These are phyloP conservation scores for Ditula angustiorana DNA, from an alignment of 2,888 invertebrate species.

Conservation along the genomic window DNA sequence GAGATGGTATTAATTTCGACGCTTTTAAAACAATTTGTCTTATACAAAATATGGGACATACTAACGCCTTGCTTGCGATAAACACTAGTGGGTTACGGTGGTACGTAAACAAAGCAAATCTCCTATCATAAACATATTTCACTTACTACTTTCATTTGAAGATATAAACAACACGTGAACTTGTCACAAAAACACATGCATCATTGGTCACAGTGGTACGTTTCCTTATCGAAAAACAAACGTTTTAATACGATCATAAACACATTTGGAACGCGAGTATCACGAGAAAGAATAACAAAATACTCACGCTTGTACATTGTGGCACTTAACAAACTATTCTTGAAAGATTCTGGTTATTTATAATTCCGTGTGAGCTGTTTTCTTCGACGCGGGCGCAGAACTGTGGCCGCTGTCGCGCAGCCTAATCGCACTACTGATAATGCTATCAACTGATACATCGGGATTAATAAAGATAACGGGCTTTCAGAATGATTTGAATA, in stretches of 20 bases:
- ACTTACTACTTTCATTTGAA: not conserved
- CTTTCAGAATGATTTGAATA: constrained; percentile 1
- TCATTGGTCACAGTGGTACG: not conserved
- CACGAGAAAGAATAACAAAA: not conserved
- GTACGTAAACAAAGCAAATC: not conserved
- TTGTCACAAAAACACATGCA: not conserved
- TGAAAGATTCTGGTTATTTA: constrained; percentile 15
- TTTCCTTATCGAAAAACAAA: not conserved
- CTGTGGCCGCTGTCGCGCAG: not conserved
- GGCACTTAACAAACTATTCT: constrained; percentile 3
- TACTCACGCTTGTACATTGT: constrained; percentile 36
- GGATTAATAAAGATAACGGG: constrained; percentile 24
- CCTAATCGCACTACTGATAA: constrained; percentile 24
- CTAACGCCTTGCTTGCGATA: not conserved
- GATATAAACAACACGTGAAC: not conserved
- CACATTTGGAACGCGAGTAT: not conserved
- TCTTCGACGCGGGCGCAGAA: not conserved
- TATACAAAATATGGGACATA: not conserved
- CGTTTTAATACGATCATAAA: not conserved
- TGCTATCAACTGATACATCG: constrained; percentile 25
- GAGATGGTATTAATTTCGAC: no score
- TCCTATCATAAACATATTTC: not conserved
- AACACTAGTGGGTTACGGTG: not conserved
- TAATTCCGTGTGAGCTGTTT: not conserved
- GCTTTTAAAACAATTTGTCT: not conserved